Percentiles rank a stretch among this genome's conserved stretches.
Evolutionary conservation across 2,113 vertebrate species (phyloP).

Genomic region (Pavo muticus): DNA sequence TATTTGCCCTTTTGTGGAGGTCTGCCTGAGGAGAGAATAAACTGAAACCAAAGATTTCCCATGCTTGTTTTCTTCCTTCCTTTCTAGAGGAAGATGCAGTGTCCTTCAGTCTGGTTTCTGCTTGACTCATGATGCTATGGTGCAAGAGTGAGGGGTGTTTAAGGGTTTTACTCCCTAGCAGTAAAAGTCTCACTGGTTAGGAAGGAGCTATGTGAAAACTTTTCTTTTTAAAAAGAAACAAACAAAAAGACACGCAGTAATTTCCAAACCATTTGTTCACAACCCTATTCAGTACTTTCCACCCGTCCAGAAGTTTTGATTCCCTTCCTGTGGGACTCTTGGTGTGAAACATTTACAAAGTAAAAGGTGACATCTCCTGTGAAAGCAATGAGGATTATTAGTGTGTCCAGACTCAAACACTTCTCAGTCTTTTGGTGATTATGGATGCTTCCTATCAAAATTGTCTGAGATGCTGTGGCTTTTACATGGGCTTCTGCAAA

Average conservation of each 20-base stretch:
- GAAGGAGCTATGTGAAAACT: neutral
- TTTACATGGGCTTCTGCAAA: conserved; percentile 36
- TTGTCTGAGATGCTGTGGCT: conserved; percentile 10
- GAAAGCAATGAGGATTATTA: conserved; percentile 49
- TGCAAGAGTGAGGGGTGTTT: neutral
- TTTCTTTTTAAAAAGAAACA: neutral
- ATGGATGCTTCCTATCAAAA: conserved; percentile 49
- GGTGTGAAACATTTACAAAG: neutral
- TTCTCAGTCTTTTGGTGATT: conserved; percentile 47
- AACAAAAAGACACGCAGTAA: neutral
- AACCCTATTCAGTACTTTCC: neutral
- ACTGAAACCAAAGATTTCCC: neutral
- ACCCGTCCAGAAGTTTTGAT: neutral
- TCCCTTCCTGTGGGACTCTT: neutral
- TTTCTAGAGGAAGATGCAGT: rapidly evolving
- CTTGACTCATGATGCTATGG: neutral
- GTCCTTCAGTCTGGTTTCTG: neutral
- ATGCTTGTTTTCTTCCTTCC: neutral
- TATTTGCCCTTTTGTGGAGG: neutral
- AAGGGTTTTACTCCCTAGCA: neutral
- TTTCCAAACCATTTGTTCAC: neutral
- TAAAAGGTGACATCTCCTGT: conserved; percentile 22
- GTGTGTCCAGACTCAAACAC: conserved; percentile 26
- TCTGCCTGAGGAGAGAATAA: neutral
- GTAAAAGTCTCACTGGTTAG: neutral